Evolutionary conservation across 1,140 invertebrate species (phyloP).

Genomic region (Platorchestia sp.): DNA sequence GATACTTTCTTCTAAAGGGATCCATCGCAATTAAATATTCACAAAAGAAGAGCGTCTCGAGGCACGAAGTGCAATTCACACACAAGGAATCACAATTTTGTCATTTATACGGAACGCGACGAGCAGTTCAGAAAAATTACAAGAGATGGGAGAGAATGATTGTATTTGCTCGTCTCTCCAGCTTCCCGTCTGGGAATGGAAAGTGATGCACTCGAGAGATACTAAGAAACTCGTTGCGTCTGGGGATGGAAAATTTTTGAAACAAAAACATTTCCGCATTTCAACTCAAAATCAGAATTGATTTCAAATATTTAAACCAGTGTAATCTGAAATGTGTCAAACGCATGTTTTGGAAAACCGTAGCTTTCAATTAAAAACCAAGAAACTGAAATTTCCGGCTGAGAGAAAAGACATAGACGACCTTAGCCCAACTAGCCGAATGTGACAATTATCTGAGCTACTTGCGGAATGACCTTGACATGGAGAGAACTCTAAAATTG

Average conservation of each 20-base stretch:
- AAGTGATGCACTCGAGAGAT: background rate
- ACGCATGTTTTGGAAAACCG: background rate
- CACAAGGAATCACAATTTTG: background rate
- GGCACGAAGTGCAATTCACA: background rate
- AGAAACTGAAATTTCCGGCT: background rate
- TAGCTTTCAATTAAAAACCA: background rate
- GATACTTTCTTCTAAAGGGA: background rate
- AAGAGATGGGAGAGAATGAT: background rate
- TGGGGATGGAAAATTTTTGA: too few species aligned
- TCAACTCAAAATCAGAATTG: background rate
- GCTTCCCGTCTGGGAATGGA: background rate
- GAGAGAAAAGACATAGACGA: background rate
- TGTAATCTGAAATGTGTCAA: background rate
- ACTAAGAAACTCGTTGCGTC: background rate
- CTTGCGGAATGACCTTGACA: background rate
- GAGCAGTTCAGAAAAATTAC: background rate
- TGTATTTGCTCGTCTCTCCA: background rate
- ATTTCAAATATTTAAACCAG: background rate
- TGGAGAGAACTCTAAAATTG: background rate
- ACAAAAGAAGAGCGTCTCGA: background rate
- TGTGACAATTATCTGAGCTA: background rate
- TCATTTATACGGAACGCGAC: background rate
- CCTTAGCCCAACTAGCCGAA: background rate
- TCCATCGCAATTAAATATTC: background rate
- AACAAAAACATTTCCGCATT: background rate